Conservation (phyloP, 1,140 invertebrate species). For the Drosophila suzukii region DNA sequence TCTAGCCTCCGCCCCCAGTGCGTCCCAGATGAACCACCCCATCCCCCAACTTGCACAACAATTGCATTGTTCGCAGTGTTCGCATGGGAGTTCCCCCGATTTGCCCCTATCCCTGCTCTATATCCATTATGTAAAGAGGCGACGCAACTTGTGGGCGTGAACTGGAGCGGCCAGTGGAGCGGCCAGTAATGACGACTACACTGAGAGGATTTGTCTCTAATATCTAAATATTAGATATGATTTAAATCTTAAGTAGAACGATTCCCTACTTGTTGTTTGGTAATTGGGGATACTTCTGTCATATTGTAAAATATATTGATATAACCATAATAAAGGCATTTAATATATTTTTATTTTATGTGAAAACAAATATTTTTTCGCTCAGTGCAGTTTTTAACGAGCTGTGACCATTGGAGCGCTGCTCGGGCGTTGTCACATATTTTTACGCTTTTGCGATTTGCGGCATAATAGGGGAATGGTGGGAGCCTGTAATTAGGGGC, state of each 20-base stretch:
- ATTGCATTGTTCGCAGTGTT: slow-evolving; percentile 65
- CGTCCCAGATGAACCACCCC: background rate
- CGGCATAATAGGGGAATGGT: slow-evolving; percentile 19
- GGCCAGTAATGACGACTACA: slow-evolving; percentile 10
- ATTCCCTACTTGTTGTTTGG: no score
- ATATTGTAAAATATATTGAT: no score
- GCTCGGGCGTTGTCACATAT: slow-evolving; percentile 72
- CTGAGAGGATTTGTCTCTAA: no score
- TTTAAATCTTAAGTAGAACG: no score
- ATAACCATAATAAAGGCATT: no score
- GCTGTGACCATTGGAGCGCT: slow-evolving; percentile 56
- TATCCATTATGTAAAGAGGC: slow-evolving; percentile 72
- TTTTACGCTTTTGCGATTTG: slow-evolving; percentile 80
- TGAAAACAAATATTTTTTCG: background rate
- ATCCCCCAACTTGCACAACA: slow-evolving; percentile 55
- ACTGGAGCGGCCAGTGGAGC: slow-evolving; percentile 68
- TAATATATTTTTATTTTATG: background rate
- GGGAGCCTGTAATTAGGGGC: slow-evolving; percentile 68
- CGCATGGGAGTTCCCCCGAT: slow-evolving; percentile 42
- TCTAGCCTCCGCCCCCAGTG: background rate
- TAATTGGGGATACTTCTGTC: no score
- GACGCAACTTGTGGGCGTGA: slow-evolving; percentile 76
- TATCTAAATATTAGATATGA: no score
- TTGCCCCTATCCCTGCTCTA: slow-evolving; percentile 2
- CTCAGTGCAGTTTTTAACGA: slow-evolving; percentile 7